phyloP scores from a whole-genome alignment of 2,888 invertebrate species.

The Sycophila texana region DNA sequence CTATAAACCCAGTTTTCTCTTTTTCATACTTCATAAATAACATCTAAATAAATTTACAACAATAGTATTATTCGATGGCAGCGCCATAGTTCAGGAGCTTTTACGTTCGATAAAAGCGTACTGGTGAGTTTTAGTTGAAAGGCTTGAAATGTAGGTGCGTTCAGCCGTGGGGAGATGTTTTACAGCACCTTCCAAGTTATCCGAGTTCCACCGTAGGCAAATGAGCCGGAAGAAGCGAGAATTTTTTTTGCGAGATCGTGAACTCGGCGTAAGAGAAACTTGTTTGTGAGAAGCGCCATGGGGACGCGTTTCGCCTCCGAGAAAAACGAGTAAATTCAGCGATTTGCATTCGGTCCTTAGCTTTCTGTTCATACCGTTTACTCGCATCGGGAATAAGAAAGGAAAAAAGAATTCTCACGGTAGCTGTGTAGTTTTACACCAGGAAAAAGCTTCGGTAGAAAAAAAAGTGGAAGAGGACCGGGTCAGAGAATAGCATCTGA shows the following conservation, averaged over 20 bases:
- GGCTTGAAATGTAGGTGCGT: background rate
- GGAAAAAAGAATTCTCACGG: background rate
- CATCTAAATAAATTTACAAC: background rate
- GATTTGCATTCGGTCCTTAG: slow-evolving; percentile 45
- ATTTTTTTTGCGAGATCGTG: slow-evolving; percentile 21
- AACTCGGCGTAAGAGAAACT: slow-evolving; percentile 4
- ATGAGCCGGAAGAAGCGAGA: slow-evolving; percentile 23
- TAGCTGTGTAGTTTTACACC: background rate
- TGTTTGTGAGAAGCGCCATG: slow-evolving; percentile 26
- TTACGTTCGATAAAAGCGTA: slow-evolving; percentile 21
- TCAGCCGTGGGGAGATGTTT: slow-evolving; percentile 7
- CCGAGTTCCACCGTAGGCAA: slow-evolving; percentile 15
- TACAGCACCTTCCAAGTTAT: background rate
- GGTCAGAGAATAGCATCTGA: too few species aligned
- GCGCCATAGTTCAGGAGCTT: slow-evolving; percentile 12
- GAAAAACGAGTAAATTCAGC: slow-evolving; percentile 36
- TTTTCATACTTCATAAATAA: background rate
- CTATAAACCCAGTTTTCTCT: too few species aligned
- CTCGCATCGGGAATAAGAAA: slow-evolving; percentile 1
- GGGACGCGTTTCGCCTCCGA: slow-evolving; percentile 13
- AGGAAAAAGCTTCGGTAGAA: background rate
- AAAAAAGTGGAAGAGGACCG: background rate
- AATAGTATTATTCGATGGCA: background rate
- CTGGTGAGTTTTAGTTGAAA: too few species aligned
- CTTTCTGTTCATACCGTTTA: background rate